Evolutionary conservation across 2,888 invertebrate genomes (phyloP), one percentile per base, ranked within the genome.

Genomic region (Tetramorium bicarinatum): DNA sequence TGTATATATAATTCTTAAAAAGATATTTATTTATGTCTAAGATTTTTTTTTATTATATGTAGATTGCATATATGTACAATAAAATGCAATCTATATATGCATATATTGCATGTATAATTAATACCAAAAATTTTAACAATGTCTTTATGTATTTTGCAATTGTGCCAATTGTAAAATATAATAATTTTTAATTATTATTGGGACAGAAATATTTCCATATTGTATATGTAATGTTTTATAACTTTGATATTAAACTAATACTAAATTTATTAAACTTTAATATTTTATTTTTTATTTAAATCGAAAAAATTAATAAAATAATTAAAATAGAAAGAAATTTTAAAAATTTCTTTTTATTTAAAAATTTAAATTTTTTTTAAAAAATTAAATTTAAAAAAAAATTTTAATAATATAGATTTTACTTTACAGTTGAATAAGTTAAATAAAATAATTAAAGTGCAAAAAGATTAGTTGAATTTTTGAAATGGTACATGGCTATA

Each of bases 401-500:
- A n/a, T n/a, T n/a, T n/a, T n/a, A n/a, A n/a, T 59, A 59, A 49
- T 49, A 15, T 9, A 47, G 7, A 75, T 0, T 38, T 62, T 11
- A 47, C 0, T 6, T 75, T 38, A 62, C 0, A 15, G 2, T 15
- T 49, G 2, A 62, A 38, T 11, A 62, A n/a, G 11, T 62, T n/a
- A 38, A 62, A 21, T 34, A 62, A 59, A 74, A 54, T 29, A n/a
- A 67, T 13, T 67, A 52, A 52, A 67, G 21, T 38, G 34, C 15
- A 52, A 3, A 64, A 15, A 76, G n/a, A 49, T 18, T 47, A 21
- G 9, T 34, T 34, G 15, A n/a, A 75, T 15, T 34, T 34, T 64
- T 21, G 21, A 64, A 21, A 52, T 1, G 8, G 4, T 71, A 8
- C 6, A 34, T 29, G 29, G n/a, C 13, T n/a, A 62, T 21, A 11